phyloP scores from a whole-genome alignment of 2,113 vertebrate species.

The Dicentrarchus labrax region DNA sequence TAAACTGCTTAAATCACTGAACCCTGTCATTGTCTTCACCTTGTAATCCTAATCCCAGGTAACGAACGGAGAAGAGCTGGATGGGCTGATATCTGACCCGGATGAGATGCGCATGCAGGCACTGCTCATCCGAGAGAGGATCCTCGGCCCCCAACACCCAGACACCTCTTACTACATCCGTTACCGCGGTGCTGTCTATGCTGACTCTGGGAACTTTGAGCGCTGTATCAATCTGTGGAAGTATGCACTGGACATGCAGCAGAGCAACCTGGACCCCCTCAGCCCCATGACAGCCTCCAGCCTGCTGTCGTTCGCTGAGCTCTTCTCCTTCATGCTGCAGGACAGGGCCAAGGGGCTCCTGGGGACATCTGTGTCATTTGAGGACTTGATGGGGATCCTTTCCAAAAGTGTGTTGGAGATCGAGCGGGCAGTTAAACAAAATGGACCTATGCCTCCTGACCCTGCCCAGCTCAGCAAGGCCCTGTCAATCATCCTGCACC shows the following conservation, averaged over 20 bases:
- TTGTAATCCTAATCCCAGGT: slow-evolving; percentile 59
- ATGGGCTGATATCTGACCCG: slow-evolving; percentile 96
- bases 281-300: slow-evolving; percentile 99
- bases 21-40: not conserved
- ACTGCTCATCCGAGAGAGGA: slow-evolving; percentile 94
- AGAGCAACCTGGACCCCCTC: slow-evolving; percentile 95
- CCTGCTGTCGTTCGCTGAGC: slow-evolving; percentile 96
- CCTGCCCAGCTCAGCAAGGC: slow-evolving; percentile 96
- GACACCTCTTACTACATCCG: slow-evolving; percentile 99
- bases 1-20: not conserved
- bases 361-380: slow-evolving; percentile 95
- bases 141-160: slow-evolving; percentile 97
- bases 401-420: slow-evolving; percentile 98
- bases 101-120: slow-evolving; percentile 99
- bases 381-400: slow-evolving; percentile 97
- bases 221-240: slow-evolving; percentile 99
- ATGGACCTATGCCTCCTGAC: slow-evolving; percentile 88
- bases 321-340: slow-evolving; percentile 99
- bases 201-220: slow-evolving; percentile 98
- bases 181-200: slow-evolving; percentile 97
- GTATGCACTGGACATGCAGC: slow-evolving; percentile 99
- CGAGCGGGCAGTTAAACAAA: slow-evolving; percentile 92
- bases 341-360: slow-evolving; percentile 96
- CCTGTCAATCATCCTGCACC: slow-evolving; percentile 97
- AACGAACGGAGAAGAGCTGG: slow-evolving; percentile 91